phyloP scores from a whole-genome alignment of 2,113 vertebrate genomes.

The Sebastes schlegelii region DNA sequence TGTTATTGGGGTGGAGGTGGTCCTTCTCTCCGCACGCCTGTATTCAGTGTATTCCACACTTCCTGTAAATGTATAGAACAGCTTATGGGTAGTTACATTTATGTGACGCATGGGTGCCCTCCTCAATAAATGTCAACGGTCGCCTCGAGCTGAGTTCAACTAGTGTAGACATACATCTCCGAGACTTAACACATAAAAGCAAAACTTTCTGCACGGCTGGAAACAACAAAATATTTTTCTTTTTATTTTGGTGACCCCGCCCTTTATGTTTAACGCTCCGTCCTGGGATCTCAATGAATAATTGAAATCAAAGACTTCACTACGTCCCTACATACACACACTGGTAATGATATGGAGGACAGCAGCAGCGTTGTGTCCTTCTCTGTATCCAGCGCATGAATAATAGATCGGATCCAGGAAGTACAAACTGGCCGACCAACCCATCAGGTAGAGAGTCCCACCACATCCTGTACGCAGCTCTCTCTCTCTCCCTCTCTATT shows the following conservation, averaged over 20 bases:
- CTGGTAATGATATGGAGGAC: constrained; percentile 51
- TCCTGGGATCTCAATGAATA: constrained; percentile 15
- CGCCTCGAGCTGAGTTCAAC: no score
- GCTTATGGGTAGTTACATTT: neutral
- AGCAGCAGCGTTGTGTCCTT: constrained; percentile 63
- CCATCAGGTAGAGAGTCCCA: constrained; percentile 44
- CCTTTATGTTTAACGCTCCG: neutral
- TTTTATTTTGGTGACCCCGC: neutral
- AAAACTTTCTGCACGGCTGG: neutral
- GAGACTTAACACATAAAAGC: no score
- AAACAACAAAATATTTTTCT: no score
- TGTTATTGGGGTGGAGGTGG: no score
- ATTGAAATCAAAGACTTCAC: neutral
- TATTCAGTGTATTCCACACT: no score
- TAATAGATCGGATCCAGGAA: constrained; percentile 86
- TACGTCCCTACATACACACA: constrained; percentile 13
- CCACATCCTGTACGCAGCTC: constrained; percentile 42
- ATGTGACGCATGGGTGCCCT: no score
- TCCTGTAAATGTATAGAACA: no score
- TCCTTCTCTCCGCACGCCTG: no score
- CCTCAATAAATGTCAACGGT: no score
- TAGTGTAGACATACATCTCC: no score
- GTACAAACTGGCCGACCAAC: constrained; percentile 65
- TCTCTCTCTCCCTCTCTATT: constrained; percentile 3
- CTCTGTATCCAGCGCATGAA: constrained; percentile 73